Evolutionary conservation across 1,140 invertebrate species (phyloP).

Genomic region (Thaumetopoea pityocampa): DNA sequence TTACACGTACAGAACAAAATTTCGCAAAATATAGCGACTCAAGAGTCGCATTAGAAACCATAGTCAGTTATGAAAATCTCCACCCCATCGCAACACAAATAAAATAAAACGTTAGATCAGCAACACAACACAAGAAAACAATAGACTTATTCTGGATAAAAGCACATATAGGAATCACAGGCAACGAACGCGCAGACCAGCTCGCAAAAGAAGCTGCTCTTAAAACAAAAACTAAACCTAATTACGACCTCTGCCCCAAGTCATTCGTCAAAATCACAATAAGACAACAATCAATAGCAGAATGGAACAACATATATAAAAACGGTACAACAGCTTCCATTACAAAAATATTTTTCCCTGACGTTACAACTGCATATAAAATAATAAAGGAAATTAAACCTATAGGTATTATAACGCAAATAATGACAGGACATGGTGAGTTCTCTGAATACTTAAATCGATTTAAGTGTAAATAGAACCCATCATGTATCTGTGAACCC

Average conservation of each 20-base stretch:
- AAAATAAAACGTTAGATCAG: not conserved
- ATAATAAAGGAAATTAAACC: no score
- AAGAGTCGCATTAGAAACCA: conserved; percentile 16
- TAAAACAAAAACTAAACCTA: conserved; percentile 4
- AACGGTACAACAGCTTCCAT: no score
- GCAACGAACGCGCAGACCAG: conserved; percentile 17
- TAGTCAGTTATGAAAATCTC: conserved; percentile 1
- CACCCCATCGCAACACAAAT: conserved; percentile 19
- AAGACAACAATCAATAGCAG: no score
- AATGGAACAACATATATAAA: no score
- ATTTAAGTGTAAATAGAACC: no score
- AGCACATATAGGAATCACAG: conserved; percentile 14
- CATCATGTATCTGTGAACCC: no score
- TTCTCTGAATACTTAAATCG: no score
- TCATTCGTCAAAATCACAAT: no score
- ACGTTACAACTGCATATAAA: no score
- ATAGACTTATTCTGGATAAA: conserved; percentile 17
- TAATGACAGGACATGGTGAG: no score
- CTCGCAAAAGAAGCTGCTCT: conserved; percentile 17
- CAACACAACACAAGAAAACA: conserved; percentile 2
- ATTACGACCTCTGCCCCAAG: conserved; percentile 2
- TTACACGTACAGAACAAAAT: not conserved
- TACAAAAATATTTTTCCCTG: no score
- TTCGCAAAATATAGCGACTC: conserved; percentile 23
- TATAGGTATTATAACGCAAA: no score